Evolutionary conservation across 2,113 vertebrate species (phyloP).

Genomic region (Lepus timidus): DNA sequence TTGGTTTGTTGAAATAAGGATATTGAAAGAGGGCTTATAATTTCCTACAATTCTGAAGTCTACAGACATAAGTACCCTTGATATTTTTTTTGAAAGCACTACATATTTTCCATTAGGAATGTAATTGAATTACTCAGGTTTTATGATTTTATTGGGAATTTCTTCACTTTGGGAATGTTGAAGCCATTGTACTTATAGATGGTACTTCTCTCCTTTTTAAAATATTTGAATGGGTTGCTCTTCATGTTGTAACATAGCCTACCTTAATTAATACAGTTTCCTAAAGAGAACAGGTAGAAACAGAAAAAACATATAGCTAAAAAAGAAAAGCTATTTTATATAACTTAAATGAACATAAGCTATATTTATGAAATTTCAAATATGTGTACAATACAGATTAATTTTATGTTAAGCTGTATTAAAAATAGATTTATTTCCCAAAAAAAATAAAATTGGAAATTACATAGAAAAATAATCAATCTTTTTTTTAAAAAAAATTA

Average conservation of each 20-base stretch:
- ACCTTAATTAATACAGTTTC: neutral
- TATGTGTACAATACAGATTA: neutral
- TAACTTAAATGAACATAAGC: neutral
- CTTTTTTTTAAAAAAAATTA: too few species aligned
- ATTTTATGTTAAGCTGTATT: neutral
- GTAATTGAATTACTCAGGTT: neutral
- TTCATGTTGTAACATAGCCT: too few species aligned
- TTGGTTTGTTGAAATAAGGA: conserved; percentile 20
- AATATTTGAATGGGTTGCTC: neutral
- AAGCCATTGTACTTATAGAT: neutral
- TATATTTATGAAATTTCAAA: neutral
- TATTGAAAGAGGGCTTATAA: neutral
- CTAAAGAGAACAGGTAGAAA: neutral
- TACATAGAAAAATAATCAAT: too few species aligned
- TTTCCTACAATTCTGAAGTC: neutral
- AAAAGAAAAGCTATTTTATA: neutral
- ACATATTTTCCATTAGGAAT: neutral
- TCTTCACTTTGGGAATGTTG: neutral
- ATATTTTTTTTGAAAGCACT: conserved; percentile 20
- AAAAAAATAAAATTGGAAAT: too few species aligned
- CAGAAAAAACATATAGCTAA: neutral
- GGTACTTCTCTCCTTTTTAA: neutral
- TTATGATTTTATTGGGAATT: neutral
- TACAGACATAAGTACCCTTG: neutral
- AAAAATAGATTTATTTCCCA: neutral